Conservation (phyloP, 2,113 vertebrate genomes). For the Manacus vitellinus region DNA sequence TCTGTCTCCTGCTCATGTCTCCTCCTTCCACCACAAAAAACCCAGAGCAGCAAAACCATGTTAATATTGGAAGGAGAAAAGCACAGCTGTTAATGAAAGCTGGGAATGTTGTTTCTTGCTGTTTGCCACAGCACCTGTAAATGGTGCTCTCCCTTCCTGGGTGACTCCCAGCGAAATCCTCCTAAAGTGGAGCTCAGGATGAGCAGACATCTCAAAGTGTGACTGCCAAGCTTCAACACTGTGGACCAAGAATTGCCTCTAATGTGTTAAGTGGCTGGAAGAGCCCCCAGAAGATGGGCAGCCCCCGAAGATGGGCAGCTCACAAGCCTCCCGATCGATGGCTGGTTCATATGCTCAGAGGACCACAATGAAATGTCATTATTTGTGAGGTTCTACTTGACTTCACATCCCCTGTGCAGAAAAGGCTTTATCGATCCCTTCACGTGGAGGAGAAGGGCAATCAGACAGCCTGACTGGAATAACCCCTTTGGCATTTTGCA, state of each 20-base stretch:
- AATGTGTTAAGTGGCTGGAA: slow-evolving; percentile 46
- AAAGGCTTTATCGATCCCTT: slow-evolving; percentile 85
- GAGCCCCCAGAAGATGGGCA: neutral
- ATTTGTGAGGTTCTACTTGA: slow-evolving; percentile 90
- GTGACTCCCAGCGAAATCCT: neutral
- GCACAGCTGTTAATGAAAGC: neutral
- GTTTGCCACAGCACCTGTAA: neutral
- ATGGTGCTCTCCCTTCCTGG: accelerated
- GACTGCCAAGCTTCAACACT: neutral
- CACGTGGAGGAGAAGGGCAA: slow-evolving; percentile 83
- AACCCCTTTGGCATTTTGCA: slow-evolving; percentile 58
- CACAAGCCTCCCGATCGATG: slow-evolving; percentile 77
- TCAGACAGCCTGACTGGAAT: slow-evolving; percentile 38
- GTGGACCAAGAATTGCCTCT: neutral
- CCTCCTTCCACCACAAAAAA: neutral
- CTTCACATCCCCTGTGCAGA: slow-evolving; percentile 86
- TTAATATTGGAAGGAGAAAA: neutral
- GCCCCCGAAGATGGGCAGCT: neutral
- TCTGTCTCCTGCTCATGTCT: neutral
- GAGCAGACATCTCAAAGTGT: neutral
- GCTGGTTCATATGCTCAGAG: slow-evolving; percentile 72
- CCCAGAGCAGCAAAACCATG: neutral
- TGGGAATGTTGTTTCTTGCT: neutral
- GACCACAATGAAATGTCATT: slow-evolving; percentile 85
- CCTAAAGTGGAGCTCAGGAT: neutral